A percentile compares a stretch with the other conserved stretches of the same genome.
These are phyloP conservation scores for Hydrocynus forskahlii DNA, from an alignment of 2,797 vertebrate genomes.

Conservation along the genomic window DNA sequence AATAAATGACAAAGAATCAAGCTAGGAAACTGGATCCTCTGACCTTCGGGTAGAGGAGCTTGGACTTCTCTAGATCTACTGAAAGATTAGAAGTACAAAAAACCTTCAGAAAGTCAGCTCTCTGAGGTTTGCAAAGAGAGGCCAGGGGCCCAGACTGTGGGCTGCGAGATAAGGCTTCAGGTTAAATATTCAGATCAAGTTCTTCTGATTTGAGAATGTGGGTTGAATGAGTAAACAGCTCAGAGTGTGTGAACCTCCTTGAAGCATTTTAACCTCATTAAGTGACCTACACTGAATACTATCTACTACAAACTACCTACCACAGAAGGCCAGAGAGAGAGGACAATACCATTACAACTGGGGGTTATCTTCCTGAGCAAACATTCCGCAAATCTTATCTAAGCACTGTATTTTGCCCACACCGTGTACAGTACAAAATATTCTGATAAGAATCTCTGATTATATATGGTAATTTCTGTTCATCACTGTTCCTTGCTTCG, in stretches of 20 bases:
- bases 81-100: background rate
- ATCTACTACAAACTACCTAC: background rate
- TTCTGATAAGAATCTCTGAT: background rate
- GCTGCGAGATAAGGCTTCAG: background rate
- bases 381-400: background rate
- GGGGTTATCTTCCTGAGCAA: background rate
- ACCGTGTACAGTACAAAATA: background rate
- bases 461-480: too few species aligned
- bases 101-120: background rate
- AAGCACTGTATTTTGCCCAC: background rate
- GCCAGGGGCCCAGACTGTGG: background rate
- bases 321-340: background rate
- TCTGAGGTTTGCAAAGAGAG: background rate
- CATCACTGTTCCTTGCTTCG: too few species aligned
- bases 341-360: background rate
- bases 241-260: background rate
- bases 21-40: background rate
- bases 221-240: slow-evolving; percentile 11
- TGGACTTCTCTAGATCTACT: background rate
- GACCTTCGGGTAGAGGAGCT: background rate
- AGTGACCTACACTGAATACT: background rate
- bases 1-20: slow-evolving; percentile 22
- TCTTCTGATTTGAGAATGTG: background rate
- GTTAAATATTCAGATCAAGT: slow-evolving; percentile 10
- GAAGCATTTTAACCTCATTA: background rate